Evolutionary conservation across 2,888 invertebrate species (phyloP).

Genomic region (Pemphredon lugubris): DNA sequence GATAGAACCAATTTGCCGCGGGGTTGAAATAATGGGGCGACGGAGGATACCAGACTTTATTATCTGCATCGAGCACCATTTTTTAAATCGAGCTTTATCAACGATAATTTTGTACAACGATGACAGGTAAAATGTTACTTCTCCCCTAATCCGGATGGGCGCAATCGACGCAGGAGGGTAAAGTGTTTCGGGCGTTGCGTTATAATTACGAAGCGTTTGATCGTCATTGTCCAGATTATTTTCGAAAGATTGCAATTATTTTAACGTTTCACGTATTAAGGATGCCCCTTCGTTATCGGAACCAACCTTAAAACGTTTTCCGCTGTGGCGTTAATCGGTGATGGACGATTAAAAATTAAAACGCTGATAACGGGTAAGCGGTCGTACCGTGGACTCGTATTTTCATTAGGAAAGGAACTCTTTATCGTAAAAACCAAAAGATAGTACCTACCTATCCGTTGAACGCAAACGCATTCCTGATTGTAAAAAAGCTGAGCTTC

Average conservation of each 20-base stretch:
- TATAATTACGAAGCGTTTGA: constrained; percentile 2
- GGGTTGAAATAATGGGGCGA: not conserved
- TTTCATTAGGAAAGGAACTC: too few species aligned
- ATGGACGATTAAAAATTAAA: too few species aligned
- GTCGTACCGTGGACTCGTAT: too few species aligned
- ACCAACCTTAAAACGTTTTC: too few species aligned
- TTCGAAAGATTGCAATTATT: not conserved
- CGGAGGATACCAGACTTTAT: not conserved
- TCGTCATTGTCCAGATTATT: not conserved
- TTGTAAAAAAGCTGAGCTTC: too few species aligned
- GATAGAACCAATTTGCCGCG: too few species aligned
- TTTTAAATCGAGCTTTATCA: not conserved
- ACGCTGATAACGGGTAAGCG: too few species aligned
- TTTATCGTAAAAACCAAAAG: too few species aligned
- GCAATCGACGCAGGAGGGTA: not conserved
- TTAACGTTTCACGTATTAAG: not conserved
- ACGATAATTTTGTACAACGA: constrained; percentile 15
- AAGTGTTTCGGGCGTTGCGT: not conserved
- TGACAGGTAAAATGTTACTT: constrained; percentile 17
- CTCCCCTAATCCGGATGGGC: constrained; percentile 8
- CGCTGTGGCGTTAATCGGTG: too few species aligned
- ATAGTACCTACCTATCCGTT: too few species aligned
- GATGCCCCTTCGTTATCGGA: too few species aligned
- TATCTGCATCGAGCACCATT: not conserved
- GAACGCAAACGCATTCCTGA: too few species aligned